A percentile compares a stretch with the other conserved stretches of the same genome.
Conservation (phyloP, 2,797 vertebrate species). For the Gymnoscopelus braueri region DNA sequence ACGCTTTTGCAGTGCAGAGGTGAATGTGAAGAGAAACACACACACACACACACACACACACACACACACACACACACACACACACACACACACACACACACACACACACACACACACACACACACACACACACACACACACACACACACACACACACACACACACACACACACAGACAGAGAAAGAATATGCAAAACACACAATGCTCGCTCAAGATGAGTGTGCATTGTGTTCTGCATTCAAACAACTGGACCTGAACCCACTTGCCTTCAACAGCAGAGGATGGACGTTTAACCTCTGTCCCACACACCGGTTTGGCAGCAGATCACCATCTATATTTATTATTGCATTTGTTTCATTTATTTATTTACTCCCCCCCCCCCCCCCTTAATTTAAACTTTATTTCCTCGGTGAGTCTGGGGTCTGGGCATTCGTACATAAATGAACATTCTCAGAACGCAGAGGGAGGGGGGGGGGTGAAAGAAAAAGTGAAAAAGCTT, state of each 20-base stretch:
- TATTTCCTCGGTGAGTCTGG: constrained; percentile 81
- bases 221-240: constrained; percentile 38
- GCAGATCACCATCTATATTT: constrained; percentile 71
- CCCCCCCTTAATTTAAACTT: constrained; percentile 77
- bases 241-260: constrained; percentile 71
- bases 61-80: neutral
- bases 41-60: no score
- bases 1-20: no score
- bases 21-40: neutral
- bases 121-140: no score
- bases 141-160: no score
- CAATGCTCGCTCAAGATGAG: no score
- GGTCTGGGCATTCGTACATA: constrained; percentile 81
- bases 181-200: no score
- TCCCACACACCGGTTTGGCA: constrained; percentile 81
- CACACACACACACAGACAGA: neutral
- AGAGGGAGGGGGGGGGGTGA: constrained; percentile 67
- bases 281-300: constrained; percentile 77
- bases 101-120: neutral
- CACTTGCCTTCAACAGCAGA: constrained; percentile 65
- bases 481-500: constrained; percentile 72
- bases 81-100: constrained; percentile 35
- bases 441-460: constrained; percentile 79
- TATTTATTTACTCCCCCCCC: constrained; percentile 52
- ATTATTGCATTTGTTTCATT: constrained; percentile 76